Base-by-base conservation (phyloP, 2,113 vertebrate genomes). In the Solenodon paradoxus region DNA sequence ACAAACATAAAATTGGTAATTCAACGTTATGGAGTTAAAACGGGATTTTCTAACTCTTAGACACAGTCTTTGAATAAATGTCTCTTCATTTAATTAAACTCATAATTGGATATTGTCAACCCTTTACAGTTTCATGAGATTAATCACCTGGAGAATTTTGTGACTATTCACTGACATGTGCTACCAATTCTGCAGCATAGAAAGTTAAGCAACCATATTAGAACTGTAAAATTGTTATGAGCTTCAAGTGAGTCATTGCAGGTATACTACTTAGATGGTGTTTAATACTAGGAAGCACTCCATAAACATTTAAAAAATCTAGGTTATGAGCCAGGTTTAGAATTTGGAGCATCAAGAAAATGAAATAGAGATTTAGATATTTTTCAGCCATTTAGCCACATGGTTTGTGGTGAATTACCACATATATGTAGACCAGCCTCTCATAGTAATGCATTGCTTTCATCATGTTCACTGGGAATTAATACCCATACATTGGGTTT, bases 21-120 rank as follows among this genome's bases (percentile, higher is more conserved):
- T 72, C 66, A 61, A 69, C 57, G 78, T 87, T 79, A 55, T 57
- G 38, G 20, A 4, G 22, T 84, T 90, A 69, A 59, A 45, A 30
- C 17, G 19, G 32, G 10, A 10, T 26, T 59, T 75, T 79, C 20
- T 38, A 79, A 74, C 42, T 83, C 55, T n/a, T 24, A 78, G 16
- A 38, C 66, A 71, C 20, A 85, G 61, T 92, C 80, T n/a, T 35
- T 45, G 15, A 90, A 57, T 64, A 57, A 49, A 79, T 49, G 26
- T 94, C 69, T 72, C 51, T 88, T 95, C 47, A 78, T 49, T 75
- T 61, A 95, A 51, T 66, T 81, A 81, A 95, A 42, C 15, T 85
- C 49, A 77, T 96, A 68, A 78, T 87, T 90, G 20, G 26, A 64
- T 72, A 83, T 88, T 55, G 26, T 57, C 82, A 81, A 63, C 32